phyloP scores from a whole-genome alignment of 2,888 invertebrate species.

The Dimorphilus gyrociliatus region DNA sequence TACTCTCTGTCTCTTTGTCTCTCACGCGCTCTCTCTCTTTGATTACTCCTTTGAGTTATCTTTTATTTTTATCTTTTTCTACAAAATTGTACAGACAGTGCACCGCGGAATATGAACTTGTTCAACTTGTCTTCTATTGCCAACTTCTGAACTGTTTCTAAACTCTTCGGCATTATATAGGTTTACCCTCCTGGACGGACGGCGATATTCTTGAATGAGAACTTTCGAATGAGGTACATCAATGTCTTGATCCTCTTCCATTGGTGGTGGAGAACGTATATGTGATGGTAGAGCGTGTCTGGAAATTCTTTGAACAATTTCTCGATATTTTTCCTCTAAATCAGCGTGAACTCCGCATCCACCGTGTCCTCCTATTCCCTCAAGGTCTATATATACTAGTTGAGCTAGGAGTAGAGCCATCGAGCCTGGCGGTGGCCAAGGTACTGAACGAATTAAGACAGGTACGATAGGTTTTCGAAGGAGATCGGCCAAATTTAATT shows the following conservation, averaged over 20 bases:
- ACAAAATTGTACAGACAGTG: conserved; percentile 22
- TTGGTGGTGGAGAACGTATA: not conserved
- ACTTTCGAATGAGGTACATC: too few species aligned
- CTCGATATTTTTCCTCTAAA: conserved; percentile 27
- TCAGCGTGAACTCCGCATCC: conserved; percentile 34
- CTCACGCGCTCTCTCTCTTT: not conserved
- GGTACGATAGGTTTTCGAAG: conserved; percentile 40
- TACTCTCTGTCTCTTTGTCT: too few species aligned
- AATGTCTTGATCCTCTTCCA: too few species aligned
- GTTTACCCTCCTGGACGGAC: too few species aligned
- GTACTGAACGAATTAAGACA: conserved; percentile 33
- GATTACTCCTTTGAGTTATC: too few species aligned
- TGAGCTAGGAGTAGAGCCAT: conserved; percentile 38
- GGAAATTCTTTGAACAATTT: conserved; percentile 27
- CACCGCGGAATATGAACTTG: conserved; percentile 23
- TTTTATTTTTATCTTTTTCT: conserved; percentile 5
- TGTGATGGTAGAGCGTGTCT: conserved; percentile 17
- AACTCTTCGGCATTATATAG: too few species aligned
- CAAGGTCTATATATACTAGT: conserved; percentile 35
- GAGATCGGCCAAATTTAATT: conserved; percentile 38
- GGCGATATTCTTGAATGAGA: too few species aligned
- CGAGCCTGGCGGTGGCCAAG: conserved; percentile 40
- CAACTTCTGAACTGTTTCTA: too few species aligned
- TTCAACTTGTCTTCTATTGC: conserved; percentile 9
- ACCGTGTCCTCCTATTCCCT: conserved; percentile 37